Evolutionary conservation across 1,140 invertebrate species (phyloP), one percentile per base, ranked within the genome.

Genomic region (Mercenaria mercenaria): DNA sequence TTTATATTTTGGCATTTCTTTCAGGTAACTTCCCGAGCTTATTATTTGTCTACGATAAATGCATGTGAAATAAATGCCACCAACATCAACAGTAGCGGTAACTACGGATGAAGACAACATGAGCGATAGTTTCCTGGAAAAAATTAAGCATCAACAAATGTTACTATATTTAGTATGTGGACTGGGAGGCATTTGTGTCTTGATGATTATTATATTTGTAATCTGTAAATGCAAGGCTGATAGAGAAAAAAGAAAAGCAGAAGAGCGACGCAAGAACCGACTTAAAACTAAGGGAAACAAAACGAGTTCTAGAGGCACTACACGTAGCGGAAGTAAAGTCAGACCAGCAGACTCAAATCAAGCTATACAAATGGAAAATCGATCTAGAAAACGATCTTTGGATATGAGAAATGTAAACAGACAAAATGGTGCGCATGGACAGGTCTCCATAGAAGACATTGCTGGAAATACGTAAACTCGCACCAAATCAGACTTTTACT

Each of bases 81-180:
- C 67, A 39, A 67, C 61, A 67, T 39, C 67, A 29, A 72, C 67
- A 1, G 18, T 39, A 29, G 11, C 67, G 11, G 20, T n/a, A 39
- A 18, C 23, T 39, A 4, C 67, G 10, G 34, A 39, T 15, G 37
- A 72, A 18, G 34, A 41, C 67, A 29, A 29, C 10, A 39, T 39
- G 34, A 15, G 29, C 23, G 32, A 37, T 1, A 41, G 34, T 39
- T 72, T 39, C 29, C 11, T 72, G 6, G 67, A 72, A 1, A 72
- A 39, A 39, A 72, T 72, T 32, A 3, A 41, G 6, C 67, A 72
- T 20, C 67, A 72, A 72, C 67, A 72, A 23, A 39, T 41, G 67
- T 29, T 72, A 23, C 34, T 72, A 29, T 72, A 72, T n/a, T 15
- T 72, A 20, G 67, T 72, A 3, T 72, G 67, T 72, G 67, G 67